phyloP scores from a whole-genome alignment of 2,797 vertebrate species.

The Amblyraja radiata region DNA sequence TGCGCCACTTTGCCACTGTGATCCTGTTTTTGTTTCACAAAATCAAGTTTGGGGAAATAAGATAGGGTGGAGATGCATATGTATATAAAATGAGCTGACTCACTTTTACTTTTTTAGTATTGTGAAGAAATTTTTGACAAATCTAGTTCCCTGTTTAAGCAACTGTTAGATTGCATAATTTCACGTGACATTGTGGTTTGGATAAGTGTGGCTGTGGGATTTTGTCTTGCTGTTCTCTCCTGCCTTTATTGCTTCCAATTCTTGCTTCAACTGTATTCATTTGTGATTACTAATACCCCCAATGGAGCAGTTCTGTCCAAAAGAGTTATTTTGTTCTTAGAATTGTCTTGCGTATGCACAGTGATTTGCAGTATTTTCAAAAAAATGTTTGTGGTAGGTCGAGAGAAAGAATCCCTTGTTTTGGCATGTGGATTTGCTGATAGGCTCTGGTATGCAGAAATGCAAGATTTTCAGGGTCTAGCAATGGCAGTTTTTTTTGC shows the following conservation, averaged over 20 bases:
- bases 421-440: background rate
- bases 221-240: too few relatives aligned
- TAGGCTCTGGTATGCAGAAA: slow-evolving; percentile 62
- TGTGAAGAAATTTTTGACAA: background rate
- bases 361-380: background rate
- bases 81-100: background rate
- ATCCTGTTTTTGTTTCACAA: background rate
- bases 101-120: background rate
- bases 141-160: background rate
- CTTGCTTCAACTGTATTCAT: background rate
- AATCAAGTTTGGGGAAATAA: background rate
- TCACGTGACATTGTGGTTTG: background rate
- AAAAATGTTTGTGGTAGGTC: background rate
- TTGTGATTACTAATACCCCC: background rate
- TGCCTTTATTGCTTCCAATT: background rate
- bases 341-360: background rate
- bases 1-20: too few relatives aligned
- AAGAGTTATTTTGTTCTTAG: background rate
- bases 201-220: background rate
- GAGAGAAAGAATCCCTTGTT: background rate
- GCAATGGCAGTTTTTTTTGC: slow-evolving; percentile 54
- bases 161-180: background rate
- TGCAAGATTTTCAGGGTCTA: slow-evolving; percentile 65
- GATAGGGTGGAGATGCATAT: background rate
- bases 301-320: background rate